Percentiles rank a stretch among this genome's conserved stretches.
Evolutionary conservation across 2,888 invertebrate species (phyloP).

Genomic region (Salticus scenicus): DNA sequence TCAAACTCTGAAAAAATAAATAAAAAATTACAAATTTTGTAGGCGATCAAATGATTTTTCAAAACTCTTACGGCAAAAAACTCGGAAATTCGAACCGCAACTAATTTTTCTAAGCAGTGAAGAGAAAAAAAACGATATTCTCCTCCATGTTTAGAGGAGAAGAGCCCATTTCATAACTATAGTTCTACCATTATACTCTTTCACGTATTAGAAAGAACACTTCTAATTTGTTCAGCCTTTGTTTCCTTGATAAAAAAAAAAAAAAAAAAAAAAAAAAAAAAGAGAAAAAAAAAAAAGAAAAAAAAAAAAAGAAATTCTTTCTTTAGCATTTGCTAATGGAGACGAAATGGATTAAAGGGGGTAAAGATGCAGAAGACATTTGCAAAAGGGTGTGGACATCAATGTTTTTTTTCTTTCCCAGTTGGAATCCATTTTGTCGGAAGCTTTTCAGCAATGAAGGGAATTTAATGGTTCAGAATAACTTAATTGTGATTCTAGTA

Average conservation of each 20-base stretch:
- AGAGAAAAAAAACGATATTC: slow-evolving; percentile 22
- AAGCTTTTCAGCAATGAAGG: slow-evolving; percentile 54
- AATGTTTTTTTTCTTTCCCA: slow-evolving; percentile 36
- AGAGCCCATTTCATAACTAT: slow-evolving; percentile 66
- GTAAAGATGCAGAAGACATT: slow-evolving; percentile 35
- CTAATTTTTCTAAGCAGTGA: slow-evolving; percentile 51
- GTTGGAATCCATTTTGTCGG: slow-evolving; percentile 62
- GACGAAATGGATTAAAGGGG: slow-evolving; percentile 58
- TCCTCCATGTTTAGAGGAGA: slow-evolving; percentile 33
- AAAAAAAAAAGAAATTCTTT: slow-evolving; percentile 55
- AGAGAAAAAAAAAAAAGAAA: slow-evolving; percentile 36
- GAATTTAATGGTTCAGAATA: slow-evolving; percentile 61
- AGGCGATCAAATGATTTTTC: not conserved
- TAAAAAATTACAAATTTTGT: too few relatives aligned
- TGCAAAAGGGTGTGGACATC: slow-evolving; percentile 24
- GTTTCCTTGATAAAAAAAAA: slow-evolving; percentile 35
- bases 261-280: slow-evolving; percentile 45
- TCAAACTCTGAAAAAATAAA: not conserved
- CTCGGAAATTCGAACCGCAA: slow-evolving; percentile 58
- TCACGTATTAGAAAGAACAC: slow-evolving; percentile 55
- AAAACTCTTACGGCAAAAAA: not conserved
- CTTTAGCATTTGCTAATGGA: slow-evolving; percentile 66
- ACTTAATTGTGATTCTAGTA: slow-evolving; percentile 58
- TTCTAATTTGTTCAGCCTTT: slow-evolving; percentile 67
- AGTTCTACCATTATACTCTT: slow-evolving; percentile 56